phyloP scores from a whole-genome alignment of 2,888 invertebrate species.

The Thera britannica region DNA sequence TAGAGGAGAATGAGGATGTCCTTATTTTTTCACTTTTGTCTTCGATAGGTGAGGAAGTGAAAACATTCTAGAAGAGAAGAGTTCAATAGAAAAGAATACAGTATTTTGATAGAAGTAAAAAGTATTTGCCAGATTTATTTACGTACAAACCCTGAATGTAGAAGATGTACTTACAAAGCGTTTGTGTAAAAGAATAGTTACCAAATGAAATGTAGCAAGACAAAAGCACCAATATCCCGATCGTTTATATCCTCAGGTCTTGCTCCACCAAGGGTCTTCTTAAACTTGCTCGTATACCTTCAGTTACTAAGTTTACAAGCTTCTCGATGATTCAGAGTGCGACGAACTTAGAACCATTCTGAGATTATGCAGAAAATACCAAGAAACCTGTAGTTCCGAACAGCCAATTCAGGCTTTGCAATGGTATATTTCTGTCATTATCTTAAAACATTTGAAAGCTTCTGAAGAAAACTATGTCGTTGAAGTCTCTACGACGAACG shows the following conservation, averaged over 20 bases:
- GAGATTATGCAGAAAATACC: constrained; percentile 61
- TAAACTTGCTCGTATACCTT: constrained; percentile 17
- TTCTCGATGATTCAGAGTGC: constrained; percentile 42
- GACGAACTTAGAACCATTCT: constrained; percentile 59
- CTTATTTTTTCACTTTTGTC: too few species aligned
- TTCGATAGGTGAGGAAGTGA: neutral
- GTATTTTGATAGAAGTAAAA: neutral
- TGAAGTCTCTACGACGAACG: constrained; percentile 45
- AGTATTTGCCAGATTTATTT: constrained; percentile 29
- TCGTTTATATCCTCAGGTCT: constrained; percentile 18
- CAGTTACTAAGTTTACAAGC: constrained; percentile 45
- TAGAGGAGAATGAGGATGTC: too few species aligned
- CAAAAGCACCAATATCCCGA: constrained; percentile 13
- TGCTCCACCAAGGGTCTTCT: constrained; percentile 22
- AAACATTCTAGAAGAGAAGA: neutral
- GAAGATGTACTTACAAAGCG: constrained; percentile 15
- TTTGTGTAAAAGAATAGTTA: constrained; percentile 16
- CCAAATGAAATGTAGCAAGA: constrained; percentile 25
- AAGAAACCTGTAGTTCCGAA: constrained; percentile 17
- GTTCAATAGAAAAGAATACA: neutral
- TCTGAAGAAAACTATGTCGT: constrained; percentile 68
- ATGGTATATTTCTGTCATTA: constrained; percentile 61
- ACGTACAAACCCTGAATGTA: constrained; percentile 5
- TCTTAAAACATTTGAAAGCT: constrained; percentile 68
- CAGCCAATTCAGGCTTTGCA: constrained; percentile 29